Percentiles rank a stretch among this genome's conserved stretches.
These are phyloP conservation scores for Cheilosia urbana DNA, from an alignment of 2,888 invertebrate species.

Conservation along the genomic window DNA sequence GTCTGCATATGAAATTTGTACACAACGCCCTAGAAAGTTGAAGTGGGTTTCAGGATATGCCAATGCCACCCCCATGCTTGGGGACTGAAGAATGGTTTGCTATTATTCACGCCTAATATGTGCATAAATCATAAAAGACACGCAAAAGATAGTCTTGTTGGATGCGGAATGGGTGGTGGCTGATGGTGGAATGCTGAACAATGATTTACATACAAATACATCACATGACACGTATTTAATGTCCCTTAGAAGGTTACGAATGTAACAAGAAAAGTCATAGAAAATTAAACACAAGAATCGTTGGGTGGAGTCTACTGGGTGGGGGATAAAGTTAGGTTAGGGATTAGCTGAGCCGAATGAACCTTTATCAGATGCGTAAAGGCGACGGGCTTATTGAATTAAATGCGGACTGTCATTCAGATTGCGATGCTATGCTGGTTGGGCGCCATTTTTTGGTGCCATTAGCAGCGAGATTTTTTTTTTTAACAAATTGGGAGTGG, in stretches of 20 bases:
- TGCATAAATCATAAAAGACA: slow-evolving; percentile 41
- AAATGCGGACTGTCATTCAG: too few relatives aligned
- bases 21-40: slow-evolving; percentile 1
- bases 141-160: slow-evolving; percentile 7
- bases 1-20: slow-evolving; percentile 23
- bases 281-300: slow-evolving; percentile 19
- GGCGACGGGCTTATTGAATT: too few relatives aligned
- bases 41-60: neutral
- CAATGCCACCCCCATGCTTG: neutral
- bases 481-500: too few relatives aligned
- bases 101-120: slow-evolving; percentile 47
- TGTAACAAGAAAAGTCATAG: slow-evolving; percentile 17
- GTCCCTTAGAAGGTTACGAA: slow-evolving; percentile 26
- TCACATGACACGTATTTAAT: slow-evolving; percentile 37
- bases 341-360: neutral
- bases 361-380: neutral
- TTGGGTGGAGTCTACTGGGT: neutral
- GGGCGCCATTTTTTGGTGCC: too few relatives aligned
- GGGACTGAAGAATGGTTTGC: neutral
- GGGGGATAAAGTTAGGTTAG: neutral
- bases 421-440: too few relatives aligned
- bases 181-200: neutral
- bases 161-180: neutral
- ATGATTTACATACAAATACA: slow-evolving; percentile 24
- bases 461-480: too few relatives aligned